A percentile compares a stretch with the other conserved stretches of the same genome.
These are phyloP conservation scores for Xiphias gladius DNA, from an alignment of 2,113 vertebrate species.

Conservation along the genomic window DNA sequence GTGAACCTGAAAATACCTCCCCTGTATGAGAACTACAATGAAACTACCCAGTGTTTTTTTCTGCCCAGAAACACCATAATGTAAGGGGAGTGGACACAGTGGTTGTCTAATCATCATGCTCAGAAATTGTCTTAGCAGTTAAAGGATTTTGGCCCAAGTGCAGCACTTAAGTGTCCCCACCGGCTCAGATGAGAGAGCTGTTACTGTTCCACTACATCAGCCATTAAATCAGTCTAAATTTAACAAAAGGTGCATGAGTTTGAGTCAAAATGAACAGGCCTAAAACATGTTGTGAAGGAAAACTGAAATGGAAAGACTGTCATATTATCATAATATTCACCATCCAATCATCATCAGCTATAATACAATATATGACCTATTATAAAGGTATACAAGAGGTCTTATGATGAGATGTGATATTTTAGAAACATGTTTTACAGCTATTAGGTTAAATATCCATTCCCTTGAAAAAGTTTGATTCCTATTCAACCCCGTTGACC, in stretches of 20 bases:
- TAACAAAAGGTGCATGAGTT: background rate
- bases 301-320: background rate
- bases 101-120: slow-evolving; percentile 6
- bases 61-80: slow-evolving; percentile 2
- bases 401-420: background rate
- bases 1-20: background rate
- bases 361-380: background rate
- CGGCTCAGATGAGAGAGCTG: background rate
- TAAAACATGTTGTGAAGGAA: background rate
- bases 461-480: background rate
- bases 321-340: background rate
- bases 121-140: slow-evolving; percentile 16
- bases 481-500: background rate
- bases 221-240: background rate
- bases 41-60: background rate
- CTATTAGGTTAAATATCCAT: background rate
- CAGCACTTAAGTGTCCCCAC: slow-evolving; percentile 12
- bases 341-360: background rate
- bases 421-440: background rate
- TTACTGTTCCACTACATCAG: background rate
- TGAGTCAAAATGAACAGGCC: background rate
- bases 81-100: background rate
- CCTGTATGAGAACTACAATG: background rate
- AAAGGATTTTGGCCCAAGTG: slow-evolving; percentile 19
- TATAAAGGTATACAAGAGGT: too few species aligned